These are phyloP conservation scores for Tridacna gigas DNA, from an alignment of 2,888 invertebrate genomes.

Conservation along the genomic window DNA sequence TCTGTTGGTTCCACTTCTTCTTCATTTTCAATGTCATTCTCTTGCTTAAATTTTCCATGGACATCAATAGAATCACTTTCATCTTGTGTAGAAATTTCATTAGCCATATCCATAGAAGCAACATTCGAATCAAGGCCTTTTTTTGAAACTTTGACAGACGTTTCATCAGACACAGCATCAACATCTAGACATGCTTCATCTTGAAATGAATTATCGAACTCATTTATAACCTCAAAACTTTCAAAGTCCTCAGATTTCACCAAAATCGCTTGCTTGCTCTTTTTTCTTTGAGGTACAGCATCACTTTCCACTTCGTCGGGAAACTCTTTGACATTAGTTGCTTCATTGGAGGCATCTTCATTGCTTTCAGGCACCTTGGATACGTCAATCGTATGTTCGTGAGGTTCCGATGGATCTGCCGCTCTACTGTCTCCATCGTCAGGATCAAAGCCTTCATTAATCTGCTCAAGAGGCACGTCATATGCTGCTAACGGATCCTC, in stretches of 20 bases:
- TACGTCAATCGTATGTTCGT: neutral
- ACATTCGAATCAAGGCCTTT: neutral
- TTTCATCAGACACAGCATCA: neutral
- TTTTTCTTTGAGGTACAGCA: neutral
- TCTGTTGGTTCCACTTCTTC: neutral
- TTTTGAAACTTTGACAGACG: neutral
- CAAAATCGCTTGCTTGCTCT: slow-evolving; percentile 10
- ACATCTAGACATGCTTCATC: neutral
- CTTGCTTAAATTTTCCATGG: neutral
- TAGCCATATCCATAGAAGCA: neutral
- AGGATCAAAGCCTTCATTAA: slow-evolving; percentile 23
- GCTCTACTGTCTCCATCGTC: slow-evolving; percentile 21
- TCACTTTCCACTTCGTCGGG: neutral
- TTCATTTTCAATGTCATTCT: neutral
- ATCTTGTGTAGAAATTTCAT: neutral
- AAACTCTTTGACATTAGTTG: neutral
- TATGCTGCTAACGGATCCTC: slow-evolving; percentile 43
- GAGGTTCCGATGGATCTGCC: neutral
- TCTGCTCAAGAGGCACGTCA: neutral
- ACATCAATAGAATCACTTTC: neutral
- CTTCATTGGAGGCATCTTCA: neutral
- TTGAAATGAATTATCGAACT: neutral
- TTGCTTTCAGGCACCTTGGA: neutral
- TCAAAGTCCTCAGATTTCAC: slow-evolving; percentile 10
- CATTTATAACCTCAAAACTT: slow-evolving; percentile 1